Base-by-base conservation (phyloP, 2,113 vertebrate species). In the Cryptotis parvus region DNA sequence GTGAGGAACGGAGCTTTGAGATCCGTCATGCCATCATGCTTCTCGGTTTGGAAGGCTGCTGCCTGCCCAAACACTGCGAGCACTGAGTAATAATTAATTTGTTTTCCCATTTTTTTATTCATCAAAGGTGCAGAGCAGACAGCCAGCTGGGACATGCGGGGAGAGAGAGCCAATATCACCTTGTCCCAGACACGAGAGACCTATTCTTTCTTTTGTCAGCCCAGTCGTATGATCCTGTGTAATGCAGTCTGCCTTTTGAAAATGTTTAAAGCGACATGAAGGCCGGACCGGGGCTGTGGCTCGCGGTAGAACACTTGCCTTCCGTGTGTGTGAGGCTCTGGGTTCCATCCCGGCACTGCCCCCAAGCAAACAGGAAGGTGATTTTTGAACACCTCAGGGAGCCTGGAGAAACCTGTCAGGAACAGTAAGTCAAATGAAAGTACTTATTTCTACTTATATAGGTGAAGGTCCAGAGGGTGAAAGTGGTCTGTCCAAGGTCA, bases 91-190 rank as follows among this genome's bases (percentile, higher is more conserved):
- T 95, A 89, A 94, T 92, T 94, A 77, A 86, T 89, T 84, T 95
- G 79, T 92, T 95, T 92, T 90, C 92, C 89, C 70, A 90, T 87
- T 91, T 92, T 49, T 72, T 95, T 87, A 93, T 88, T 96, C 90
- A 96, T 90, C 92, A 91, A 88, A 96, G 78, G 76, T 84, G 91
- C 4, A 55, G 8, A 84, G 55, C 86, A 58, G 39, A 77, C 63
- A 65, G 45, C 45, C 39, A 77, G 70, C 39, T 86, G 83, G 80
- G 84, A 74, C 22, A 82, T 35, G 66, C 37, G 77, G 15, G 15
- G 75, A 91, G 70, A 70, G 24, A 31, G 75, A 29, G 69, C 49
- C 11, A 14, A 66, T 75, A 49, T 75, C 33, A 76, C 63, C 37
- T 29, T 31, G 85, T 18, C 22, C 45, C 87, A 33, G 91, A 87